These are phyloP conservation scores for Piscicola geometra DNA, from an alignment of 2,888 invertebrate species.

Conservation along the genomic window DNA sequence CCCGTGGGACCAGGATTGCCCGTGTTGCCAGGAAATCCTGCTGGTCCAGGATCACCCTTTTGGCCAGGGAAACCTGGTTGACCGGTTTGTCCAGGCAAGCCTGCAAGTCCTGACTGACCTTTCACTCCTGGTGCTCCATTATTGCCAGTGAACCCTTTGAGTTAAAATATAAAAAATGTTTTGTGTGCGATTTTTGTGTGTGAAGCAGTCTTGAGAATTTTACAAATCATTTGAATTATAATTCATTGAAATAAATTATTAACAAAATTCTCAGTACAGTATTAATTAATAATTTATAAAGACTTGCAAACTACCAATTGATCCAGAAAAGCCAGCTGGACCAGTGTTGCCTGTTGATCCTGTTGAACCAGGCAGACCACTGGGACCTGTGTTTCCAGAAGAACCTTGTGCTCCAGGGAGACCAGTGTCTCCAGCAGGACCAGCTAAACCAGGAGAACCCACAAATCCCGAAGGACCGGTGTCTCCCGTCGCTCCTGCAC, in stretches of 20 bases:
- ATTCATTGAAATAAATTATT: too few relatives aligned
- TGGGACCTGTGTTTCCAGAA: constrained; percentile 55
- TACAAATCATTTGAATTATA: neutral
- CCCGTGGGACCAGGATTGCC: constrained; percentile 34
- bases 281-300: too few relatives aligned
- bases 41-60: neutral
- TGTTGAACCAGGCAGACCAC: constrained; percentile 57
- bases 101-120: constrained; percentile 24
- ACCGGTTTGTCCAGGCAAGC: constrained; percentile 31
- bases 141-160: constrained; percentile 34
- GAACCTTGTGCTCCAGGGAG: constrained; percentile 23
- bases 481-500: constrained; percentile 39
- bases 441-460: constrained; percentile 45
- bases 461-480: constrained; percentile 39
- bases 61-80: constrained; percentile 32
- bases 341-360: constrained; percentile 59
- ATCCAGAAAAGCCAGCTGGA: constrained; percentile 46
- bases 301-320: neutral
- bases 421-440: constrained; percentile 34
- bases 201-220: too few relatives aligned
- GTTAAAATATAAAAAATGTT: too few relatives aligned
- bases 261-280: too few relatives aligned
- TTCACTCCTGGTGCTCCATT: constrained; percentile 23
- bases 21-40: constrained; percentile 25
- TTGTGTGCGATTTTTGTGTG: too few relatives aligned